Base-by-base conservation (phyloP, 2,888 invertebrate genomes). In the Limnephilus auricula region DNA sequence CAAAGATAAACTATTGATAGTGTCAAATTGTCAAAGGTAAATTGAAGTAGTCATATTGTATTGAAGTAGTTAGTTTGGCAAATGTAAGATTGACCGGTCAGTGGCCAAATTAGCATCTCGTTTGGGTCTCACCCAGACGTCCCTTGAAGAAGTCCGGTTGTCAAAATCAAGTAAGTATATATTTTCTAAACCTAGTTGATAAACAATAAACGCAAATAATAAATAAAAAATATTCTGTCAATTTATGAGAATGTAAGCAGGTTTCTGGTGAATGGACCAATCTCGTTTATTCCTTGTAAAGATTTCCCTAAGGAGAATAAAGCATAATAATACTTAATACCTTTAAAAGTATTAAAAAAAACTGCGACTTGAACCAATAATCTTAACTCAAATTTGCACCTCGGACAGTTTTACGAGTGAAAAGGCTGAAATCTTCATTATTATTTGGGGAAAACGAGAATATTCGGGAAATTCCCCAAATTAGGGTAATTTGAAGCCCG, bases 371-470 rank as follows among this genome's bases (percentile, higher is more conserved):
- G n/a, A 65, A 65, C 65, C 9, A 65, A 65, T 65, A 65, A 65
- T 65, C 25, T 65, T 65, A 65, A 65, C 65, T 65, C 65, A 65
- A 65, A 65, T 65, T 65, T 65, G 25, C 65, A 65, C 65, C 65
- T 65, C 65, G 65, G n/a, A 65, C 65, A 65, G 65, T 65, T 65
- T 65, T 65, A 65, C 65, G 65, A n/a, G 25, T n/a, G 65, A 65
- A 65, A 65, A 65, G 65, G 65, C 65, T 82, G 82, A 82, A 82
- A 37, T 82, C 82, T 32, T 82, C 82, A 82, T 82, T 82, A 82
- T 37, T 82, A 65, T 65, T 65, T 65, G 65, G 65, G 65, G n/a
- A 65, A 65, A 65, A 82, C 82, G 34, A 18, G 34, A 82, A 82
- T 37, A 82, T 82, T 82, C 34, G 31, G 31, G 32, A 82, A 82